These are phyloP conservation scores for Bibio marci DNA, from an alignment of 2,888 invertebrate species.

Conservation along the genomic window DNA sequence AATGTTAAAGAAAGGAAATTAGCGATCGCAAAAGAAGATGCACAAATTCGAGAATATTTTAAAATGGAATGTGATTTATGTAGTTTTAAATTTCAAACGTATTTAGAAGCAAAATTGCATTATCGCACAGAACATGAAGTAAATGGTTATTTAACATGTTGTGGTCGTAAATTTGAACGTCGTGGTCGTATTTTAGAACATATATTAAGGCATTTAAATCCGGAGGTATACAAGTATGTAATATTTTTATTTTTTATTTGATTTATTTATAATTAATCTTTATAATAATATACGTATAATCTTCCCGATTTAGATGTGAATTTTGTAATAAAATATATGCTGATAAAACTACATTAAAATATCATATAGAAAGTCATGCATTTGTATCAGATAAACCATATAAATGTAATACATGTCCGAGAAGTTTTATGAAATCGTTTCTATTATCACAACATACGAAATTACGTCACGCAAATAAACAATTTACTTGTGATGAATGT, in stretches of 20 bases:
- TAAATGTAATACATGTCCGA: constrained; percentile 23
- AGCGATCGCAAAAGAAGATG: constrained; percentile 11
- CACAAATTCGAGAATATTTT: constrained; percentile 22
- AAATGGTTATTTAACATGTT: constrained; percentile 23
- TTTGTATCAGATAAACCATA: too few relatives aligned
- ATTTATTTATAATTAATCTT: too few relatives aligned
- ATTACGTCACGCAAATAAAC: constrained; percentile 20
- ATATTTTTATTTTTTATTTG: constrained; percentile 14
- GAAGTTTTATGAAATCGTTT: constrained; percentile 24
- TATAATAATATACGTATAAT: too few relatives aligned
- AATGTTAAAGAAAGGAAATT: too few relatives aligned
- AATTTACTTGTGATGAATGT: constrained; percentile 18
- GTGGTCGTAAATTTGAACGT: constrained; percentile 24
- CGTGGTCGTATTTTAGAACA: constrained; percentile 23
- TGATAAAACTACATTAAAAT: constrained; percentile 24
- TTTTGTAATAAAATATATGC: constrained; percentile 24
- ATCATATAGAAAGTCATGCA: constrained; percentile 12
- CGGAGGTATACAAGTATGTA: constrained; percentile 25
- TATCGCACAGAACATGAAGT: constrained; percentile 20
- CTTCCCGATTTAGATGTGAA: constrained; percentile 16
- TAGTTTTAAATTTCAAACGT: constrained; percentile 16
- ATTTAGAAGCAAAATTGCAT: constrained; percentile 21
- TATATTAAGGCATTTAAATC: constrained; percentile 23
- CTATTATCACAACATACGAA: constrained; percentile 24
- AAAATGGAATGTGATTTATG: constrained; percentile 23